Evolutionary conservation across 2,888 invertebrate genomes (phyloP).

Genomic region (Troglohyphantes excavatus): DNA sequence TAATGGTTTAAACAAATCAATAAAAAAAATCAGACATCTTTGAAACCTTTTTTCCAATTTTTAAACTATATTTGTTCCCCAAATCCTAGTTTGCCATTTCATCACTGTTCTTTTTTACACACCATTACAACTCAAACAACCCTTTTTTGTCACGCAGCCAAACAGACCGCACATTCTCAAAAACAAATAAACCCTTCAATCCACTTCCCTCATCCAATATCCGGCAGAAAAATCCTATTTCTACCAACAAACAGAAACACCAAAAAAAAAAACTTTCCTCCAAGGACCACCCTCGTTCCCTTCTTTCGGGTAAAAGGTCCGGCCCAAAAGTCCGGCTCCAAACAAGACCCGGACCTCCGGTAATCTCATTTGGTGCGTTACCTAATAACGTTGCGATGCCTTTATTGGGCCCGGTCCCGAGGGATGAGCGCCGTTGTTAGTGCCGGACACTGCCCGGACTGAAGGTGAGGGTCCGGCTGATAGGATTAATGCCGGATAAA

Average conservation of each 20-base stretch:
- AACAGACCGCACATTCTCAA: background rate
- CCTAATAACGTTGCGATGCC: slow-evolving; percentile 63
- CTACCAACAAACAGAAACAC: background rate
- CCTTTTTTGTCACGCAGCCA: background rate
- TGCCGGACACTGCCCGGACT: slow-evolving; percentile 20
- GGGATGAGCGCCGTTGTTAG: slow-evolving; percentile 55
- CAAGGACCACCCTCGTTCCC: background rate
- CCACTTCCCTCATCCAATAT: slow-evolving; percentile 18
- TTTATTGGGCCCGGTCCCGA: slow-evolving; percentile 53
- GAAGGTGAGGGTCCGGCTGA: slow-evolving; percentile 34
- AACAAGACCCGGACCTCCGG: slow-evolving; percentile 26
- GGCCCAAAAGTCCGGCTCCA: slow-evolving; percentile 8
- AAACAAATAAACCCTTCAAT: slow-evolving; percentile 7
- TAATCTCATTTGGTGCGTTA: slow-evolving; percentile 69
- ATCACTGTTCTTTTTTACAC: background rate
- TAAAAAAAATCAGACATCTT: no score
- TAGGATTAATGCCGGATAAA: slow-evolving; percentile 67
- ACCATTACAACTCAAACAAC: background rate
- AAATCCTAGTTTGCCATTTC: background rate
- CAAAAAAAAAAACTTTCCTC: background rate
- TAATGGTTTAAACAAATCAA: no score
- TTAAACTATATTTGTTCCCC: no score
- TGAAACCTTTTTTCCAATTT: no score
- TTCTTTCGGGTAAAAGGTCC: slow-evolving; percentile 27
- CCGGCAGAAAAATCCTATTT: background rate